Percentiles rank a stretch among this genome's conserved stretches.
These are phyloP conservation scores for Acestrorhynchus altus DNA, from an alignment of 2,797 vertebrate species.

Conservation along the genomic window DNA sequence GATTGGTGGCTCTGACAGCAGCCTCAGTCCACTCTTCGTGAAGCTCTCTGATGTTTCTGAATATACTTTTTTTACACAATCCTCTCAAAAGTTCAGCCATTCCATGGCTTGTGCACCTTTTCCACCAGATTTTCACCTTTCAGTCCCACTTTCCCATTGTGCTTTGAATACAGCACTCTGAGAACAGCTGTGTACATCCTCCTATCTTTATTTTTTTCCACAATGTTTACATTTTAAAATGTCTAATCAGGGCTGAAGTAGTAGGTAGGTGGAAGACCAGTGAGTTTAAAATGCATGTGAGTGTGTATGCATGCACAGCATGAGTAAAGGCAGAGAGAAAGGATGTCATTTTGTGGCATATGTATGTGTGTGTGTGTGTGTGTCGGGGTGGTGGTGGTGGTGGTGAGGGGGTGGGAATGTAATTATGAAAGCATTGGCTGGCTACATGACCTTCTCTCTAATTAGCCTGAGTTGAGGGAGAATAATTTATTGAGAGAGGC, in stretches of 20 bases:
- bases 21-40: no score
- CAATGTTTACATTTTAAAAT: no score
- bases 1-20: no score
- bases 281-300: neutral
- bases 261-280: neutral
- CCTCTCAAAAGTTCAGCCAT: no score
- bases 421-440: conserved; percentile 45
- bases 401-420: conserved; percentile 27
- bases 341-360: neutral
- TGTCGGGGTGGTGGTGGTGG: neutral
- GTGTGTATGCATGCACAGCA: conserved; percentile 23
- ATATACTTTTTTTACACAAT: no score
- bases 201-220: no score
- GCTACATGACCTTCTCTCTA: conserved; percentile 53
- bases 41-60: no score
- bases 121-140: no score
- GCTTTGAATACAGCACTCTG: no score
- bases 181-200: no score
- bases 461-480: conserved; percentile 55
- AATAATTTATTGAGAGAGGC: conserved; percentile 60
- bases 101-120: no score
- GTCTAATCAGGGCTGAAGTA: neutral
- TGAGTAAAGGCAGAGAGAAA: conserved; percentile 7
- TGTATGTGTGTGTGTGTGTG: neutral
- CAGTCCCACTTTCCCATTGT: no score